Conservation (phyloP, 2,888 invertebrate genomes). For the Serripes groenlandicus region DNA sequence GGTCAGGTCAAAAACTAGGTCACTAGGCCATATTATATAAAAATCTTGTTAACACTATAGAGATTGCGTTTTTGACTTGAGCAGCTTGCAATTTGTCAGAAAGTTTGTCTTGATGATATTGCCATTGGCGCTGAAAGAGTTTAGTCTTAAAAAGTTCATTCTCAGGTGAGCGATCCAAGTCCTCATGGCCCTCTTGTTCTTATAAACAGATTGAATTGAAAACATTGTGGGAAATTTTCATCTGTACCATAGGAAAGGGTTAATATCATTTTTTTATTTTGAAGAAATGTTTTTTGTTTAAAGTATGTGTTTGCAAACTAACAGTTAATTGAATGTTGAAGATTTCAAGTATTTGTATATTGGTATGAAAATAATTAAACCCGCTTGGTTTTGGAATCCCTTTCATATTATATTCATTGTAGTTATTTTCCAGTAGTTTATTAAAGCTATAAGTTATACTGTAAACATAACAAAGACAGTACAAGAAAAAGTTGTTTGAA, state of each 20-base stretch:
- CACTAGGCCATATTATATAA: not conserved
- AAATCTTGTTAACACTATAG: not conserved
- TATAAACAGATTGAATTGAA: not conserved
- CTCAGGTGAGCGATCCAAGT: not conserved
- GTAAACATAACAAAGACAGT: too few species aligned
- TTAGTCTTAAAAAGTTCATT: not conserved
- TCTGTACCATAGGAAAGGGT: not conserved
- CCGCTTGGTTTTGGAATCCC: too few species aligned
- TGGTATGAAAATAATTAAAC: not conserved
- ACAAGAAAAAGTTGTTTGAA: too few species aligned
- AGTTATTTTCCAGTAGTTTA: too few species aligned
- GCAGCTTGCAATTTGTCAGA: not conserved
- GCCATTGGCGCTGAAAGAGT: not conserved
- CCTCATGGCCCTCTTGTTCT: not conserved
- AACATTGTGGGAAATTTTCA: too few species aligned
- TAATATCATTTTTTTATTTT: not conserved
- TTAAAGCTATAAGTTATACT: too few species aligned
- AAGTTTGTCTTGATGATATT: not conserved
- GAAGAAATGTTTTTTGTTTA: not conserved
- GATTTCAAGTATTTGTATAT: not conserved
- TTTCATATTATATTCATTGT: too few species aligned
- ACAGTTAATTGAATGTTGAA: not conserved
- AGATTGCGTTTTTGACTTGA: not conserved
- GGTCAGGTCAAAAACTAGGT: too few species aligned
- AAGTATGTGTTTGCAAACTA: not conserved